Evolutionary conservation across 2,888 invertebrate genomes (phyloP).

Genomic region (Limulus polyphemus): DNA sequence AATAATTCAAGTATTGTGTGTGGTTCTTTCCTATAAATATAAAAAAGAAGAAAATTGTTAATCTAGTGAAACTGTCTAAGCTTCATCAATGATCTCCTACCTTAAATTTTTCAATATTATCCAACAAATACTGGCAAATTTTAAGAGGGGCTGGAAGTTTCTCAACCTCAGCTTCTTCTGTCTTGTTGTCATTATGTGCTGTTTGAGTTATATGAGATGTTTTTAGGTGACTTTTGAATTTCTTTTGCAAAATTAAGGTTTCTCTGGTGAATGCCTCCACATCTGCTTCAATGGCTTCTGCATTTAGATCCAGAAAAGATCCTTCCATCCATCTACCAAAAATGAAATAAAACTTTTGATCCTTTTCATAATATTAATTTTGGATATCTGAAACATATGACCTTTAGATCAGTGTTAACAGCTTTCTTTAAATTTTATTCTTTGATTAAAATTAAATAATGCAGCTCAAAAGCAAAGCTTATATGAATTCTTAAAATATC

Average conservation of each 20-base stretch:
- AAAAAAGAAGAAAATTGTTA: too few species aligned
- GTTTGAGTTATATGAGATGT: conserved; percentile 12
- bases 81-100: conserved; percentile 31
- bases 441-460: conserved; percentile 1
- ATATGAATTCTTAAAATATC: neutral
- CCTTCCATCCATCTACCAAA: conserved; percentile 76
- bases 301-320: conserved; percentile 71
- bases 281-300: conserved; percentile 59
- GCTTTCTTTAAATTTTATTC: neutral
- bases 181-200: conserved; percentile 29
- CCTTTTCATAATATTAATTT: neutral
- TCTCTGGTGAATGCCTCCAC: conserved; percentile 57
- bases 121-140: conserved; percentile 46
- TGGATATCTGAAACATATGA: neutral
- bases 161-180: conserved; percentile 23
- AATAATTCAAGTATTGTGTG: too few species aligned
- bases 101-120: conserved; percentile 46
- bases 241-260: conserved; percentile 10
- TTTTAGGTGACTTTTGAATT: conserved; percentile 17
- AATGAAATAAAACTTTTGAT: neutral
- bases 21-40: too few species aligned
- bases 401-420: neutral
- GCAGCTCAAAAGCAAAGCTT: neutral
- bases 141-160: conserved; percentile 64
- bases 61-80: too few species aligned